Evolutionary conservation across 2,888 invertebrate genomes (phyloP), one percentile per base, ranked within the genome.

Genomic region (Pammene fasciana): DNA sequence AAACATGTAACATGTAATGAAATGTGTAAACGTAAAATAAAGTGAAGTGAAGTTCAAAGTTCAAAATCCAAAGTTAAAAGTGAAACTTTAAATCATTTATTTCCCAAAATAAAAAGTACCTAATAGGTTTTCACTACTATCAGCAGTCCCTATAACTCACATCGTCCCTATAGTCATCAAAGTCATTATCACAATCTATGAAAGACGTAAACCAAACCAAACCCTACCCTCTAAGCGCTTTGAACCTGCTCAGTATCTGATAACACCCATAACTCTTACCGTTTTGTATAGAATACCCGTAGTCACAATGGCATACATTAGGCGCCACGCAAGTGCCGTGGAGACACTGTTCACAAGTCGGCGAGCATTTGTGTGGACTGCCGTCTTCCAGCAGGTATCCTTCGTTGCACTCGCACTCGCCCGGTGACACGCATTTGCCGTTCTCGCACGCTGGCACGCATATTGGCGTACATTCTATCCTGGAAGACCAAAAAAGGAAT

Each of bases 281-380:
- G 45, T 82, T 80, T 55, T 72, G 70, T 3, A 60, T 70, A 18
- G 16, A 62, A 64, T 81, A 86, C 1, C 87, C 88, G 9, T 76
- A 72, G 13, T 75, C 41, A 70, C 88, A 89, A 8, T 75, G 68
- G 68, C 89, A 89, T 0, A 64, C 72, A 36, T 86, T 77, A 0
- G 86, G 86, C 0, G 75, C 80, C 0, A 76, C 67, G 36, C 89
- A 89, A 0, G 61, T 73, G 3, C 83, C 81, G 48, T 79, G 75
- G 0, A 43, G 57, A 56, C 80, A 80, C 11, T 52, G 61, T 1
- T 48, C 73, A 34, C 80, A 80, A 5, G 68, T 54, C 5, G 80
- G 77, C 13, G 43, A 1, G 18, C 80, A 80, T 11, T 46, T 62
- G 56, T 74, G 67, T 16, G 48, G 16, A 0, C 14, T 36, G 7